Evolutionary conservation across 2,888 invertebrate genomes (phyloP), one percentile per base, ranked within the genome.

Genomic region (Drosophila nr. perissopoda): DNA sequence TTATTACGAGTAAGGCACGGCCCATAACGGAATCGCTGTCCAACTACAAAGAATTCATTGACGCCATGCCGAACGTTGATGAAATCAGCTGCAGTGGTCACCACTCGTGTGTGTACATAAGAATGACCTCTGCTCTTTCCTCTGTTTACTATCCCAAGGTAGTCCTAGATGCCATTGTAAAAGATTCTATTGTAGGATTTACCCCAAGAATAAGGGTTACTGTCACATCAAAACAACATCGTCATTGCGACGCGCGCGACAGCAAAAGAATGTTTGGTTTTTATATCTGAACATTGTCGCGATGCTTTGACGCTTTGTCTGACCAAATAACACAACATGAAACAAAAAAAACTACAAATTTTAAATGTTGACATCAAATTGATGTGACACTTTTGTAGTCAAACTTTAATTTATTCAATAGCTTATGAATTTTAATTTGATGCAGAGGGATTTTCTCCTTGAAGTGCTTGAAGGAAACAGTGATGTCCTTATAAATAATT

Each of bases 191-290:
- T 33, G 46, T 31, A 68, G 58, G 49, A 51, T 54, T 61, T 68
- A 72, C 66, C 67, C 64, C 64, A 72, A 69, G 75, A 80, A 75
- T 75, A 82, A 75, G 82, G 82, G 82, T 82, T 83, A 80, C 52
- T 81, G 63, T 73, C 58, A 64, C 54, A 77, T 51, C 42, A 51
- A 70, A 62, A 58, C 72, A 62, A 56, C 56, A 61, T 42, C 34
- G 48, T 48, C 53, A 66, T 36, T 46, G 34, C 21, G 63, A 56
- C 34, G 68, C 57, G 58, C 54, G 40, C 29, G 52, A 71, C 54
- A 51, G n/a, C 27, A 38, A 4, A n/a, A 56, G 42, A 77, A 71
- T 79, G 70, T 64, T 52, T 70, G 34, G 40, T 46, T 54, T 54
- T 29, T 11, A 6, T 53, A 56, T 40, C 29, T 7, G 10, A n/a